These are phyloP conservation scores for Aphelocoma californica DNA, from an alignment of 2,797 vertebrate species.

Conservation along the genomic window DNA sequence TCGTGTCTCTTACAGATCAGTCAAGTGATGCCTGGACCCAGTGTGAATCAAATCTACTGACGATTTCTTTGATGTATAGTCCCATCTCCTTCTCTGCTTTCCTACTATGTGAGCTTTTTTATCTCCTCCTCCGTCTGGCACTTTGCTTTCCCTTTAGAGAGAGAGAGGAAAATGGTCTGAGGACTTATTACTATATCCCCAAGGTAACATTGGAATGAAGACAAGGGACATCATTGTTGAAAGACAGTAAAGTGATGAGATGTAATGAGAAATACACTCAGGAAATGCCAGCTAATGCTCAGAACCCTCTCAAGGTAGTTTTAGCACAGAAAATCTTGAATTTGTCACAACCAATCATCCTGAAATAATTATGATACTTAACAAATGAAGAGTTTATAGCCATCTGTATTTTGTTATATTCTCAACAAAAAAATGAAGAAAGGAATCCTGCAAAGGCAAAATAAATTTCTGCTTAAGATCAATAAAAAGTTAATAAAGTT, in stretches of 20 bases:
- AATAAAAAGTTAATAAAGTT: background rate
- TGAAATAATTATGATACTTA: constrained; percentile 26
- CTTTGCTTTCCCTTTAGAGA: constrained; percentile 13
- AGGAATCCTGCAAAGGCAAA: background rate
- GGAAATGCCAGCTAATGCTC: background rate
- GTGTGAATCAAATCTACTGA: background rate
- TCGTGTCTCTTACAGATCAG: background rate
- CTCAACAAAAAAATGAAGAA: background rate
- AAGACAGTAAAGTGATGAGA: constrained; percentile 34
- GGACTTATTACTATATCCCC: constrained; percentile 28
- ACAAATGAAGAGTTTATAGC: background rate
- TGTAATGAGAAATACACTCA: constrained; percentile 24
- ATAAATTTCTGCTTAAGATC: background rate
- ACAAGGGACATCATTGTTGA: constrained; percentile 14
- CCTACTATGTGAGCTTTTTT: background rate
- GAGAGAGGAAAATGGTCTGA: constrained; percentile 1
- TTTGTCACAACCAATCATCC: constrained; percentile 44
- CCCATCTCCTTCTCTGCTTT: background rate
- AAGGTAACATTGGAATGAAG: constrained; percentile 16
- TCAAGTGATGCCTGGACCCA: background rate
- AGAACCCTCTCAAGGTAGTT: background rate
- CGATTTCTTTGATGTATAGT: background rate
- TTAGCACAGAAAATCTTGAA: constrained; percentile 19
- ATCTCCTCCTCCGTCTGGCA: background rate
- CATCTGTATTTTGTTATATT: background rate